phyloP scores from a whole-genome alignment of 2,797 vertebrate species.

The Alfaro cultratus region DNA sequence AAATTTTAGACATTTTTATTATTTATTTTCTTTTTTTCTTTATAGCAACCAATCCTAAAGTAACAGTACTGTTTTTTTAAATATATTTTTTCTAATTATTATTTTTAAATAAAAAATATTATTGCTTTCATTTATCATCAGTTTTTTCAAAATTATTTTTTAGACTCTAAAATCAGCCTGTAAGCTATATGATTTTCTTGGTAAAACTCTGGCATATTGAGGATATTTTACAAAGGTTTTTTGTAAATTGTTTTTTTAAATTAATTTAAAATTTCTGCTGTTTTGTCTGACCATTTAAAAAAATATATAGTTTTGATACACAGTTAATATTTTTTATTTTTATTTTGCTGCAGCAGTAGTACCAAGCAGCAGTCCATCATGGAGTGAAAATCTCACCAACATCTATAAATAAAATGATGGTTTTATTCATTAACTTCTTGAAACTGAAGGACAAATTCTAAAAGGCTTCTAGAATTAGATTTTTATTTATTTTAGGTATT shows the following conservation, averaged over 20 bases:
- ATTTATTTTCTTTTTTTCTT: not conserved
- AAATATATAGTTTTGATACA: not conserved
- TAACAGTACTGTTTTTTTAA: not conserved
- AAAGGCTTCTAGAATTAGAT: not conserved
- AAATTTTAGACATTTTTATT: not conserved
- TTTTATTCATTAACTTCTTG: not conserved
- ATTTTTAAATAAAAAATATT: not conserved
- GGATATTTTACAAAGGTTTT: not conserved
- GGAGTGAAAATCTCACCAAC: not conserved
- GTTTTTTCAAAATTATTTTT: too few relatives aligned
- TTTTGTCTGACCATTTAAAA: not conserved
- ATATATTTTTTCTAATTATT: not conserved
- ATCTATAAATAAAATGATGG: not conserved
- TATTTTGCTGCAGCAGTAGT: not conserved
- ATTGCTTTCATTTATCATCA: not conserved
- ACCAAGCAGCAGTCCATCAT: not conserved
- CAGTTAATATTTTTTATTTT: not conserved
- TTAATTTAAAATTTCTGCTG: not conserved
- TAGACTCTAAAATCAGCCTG: not conserved
- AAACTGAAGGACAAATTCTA: not conserved
- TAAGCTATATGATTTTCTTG: not conserved
- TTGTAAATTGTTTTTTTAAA: not conserved
- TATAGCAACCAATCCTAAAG: not conserved
- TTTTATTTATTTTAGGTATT: not conserved
- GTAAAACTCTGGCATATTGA: not conserved